phyloP scores from a whole-genome alignment of 2,888 invertebrate genomes.

The Zaprionus obscuricornis region DNA sequence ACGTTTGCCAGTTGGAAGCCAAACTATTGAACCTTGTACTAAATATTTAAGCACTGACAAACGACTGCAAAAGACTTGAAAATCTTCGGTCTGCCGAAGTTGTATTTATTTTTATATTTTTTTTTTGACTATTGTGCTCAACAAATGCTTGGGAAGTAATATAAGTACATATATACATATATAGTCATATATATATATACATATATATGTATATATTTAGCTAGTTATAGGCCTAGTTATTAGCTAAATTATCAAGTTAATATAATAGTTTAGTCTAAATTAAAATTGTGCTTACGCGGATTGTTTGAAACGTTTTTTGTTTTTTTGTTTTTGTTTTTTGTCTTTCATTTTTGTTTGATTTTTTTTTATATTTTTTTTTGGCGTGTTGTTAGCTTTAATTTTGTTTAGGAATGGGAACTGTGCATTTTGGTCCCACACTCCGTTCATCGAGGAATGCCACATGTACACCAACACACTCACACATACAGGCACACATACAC shows the following conservation, averaged over 20 bases:
- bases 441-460: constrained; percentile 18
- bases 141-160: constrained; percentile 59
- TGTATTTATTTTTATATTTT: constrained; percentile 10
- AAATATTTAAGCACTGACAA: too few species aligned
- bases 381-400: constrained; percentile 62
- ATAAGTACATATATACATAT: too few species aligned
- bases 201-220: too few species aligned
- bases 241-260: too few species aligned
- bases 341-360: too few species aligned
- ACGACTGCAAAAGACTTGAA: too few species aligned
- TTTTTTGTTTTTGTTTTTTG: constrained; percentile 6
- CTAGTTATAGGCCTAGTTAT: constrained; percentile 57
- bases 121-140: constrained; percentile 55
- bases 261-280: constrained; percentile 68
- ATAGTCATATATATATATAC: too few species aligned
- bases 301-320: constrained; percentile 54
- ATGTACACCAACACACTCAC: constrained; percentile 30
- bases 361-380: constrained; percentile 37
- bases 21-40: too few species aligned
- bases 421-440: constrained; percentile 52
- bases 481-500: background rate
- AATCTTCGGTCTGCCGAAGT: constrained; percentile 41
- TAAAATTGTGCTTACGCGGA: constrained; percentile 77
- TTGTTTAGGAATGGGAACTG: constrained; percentile 37
- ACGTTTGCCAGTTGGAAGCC: too few species aligned